Base-by-base conservation (phyloP, 2,113 vertebrate species). In the Conger conger region DNA sequence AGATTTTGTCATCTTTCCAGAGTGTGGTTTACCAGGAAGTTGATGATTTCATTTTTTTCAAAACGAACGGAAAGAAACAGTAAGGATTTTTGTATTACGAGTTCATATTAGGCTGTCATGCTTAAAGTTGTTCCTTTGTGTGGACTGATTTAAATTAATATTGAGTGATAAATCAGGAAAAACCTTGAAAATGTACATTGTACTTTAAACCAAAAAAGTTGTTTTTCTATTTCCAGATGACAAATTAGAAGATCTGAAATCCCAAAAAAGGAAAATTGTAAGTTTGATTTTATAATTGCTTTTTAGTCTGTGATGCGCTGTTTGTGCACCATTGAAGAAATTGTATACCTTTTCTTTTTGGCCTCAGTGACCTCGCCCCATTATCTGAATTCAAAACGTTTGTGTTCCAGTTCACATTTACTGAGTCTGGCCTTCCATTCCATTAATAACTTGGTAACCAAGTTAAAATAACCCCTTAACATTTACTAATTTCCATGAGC, bases 231-330 rank as follows among this genome's bases (percentile, higher is more conserved):
- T 92, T 92, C 92, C 87, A 99, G 98, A 97, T 96, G 97, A 98
- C 87, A 98, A 97, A 0, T 91, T 99, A 88, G 97, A 98, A 90
- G 96, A 98, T 88, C 94, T 99, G 89, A 99, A 96, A 92, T 93
- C 91, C 87, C 95, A 97, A 91, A 99, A 98, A 95, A 96, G 95
- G 91, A 99, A 97, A 97, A 99, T 99, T 91, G 98, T 99, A 96
- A 97, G 97, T 97, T 97, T 97, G 91, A 89, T 90, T 20, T 3
- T 15, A 23, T 35, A 16, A 42, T 76, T 17, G 4, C 36, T 45
- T 54, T 76, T 45, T 17, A 38, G 15, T 63, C 57, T 45, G 20
- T 0, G 18, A 23, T 9, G 11, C 38, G 1, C 35, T 57, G n/a
- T 83, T 36, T 57, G 27, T 54, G 27, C 36, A 18, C 23, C 8